A percentile compares a stretch with the other conserved stretches of the same genome.
Evolutionary conservation across 2,797 vertebrate species (phyloP).

Genomic region (Simalia tracyae): DNA sequence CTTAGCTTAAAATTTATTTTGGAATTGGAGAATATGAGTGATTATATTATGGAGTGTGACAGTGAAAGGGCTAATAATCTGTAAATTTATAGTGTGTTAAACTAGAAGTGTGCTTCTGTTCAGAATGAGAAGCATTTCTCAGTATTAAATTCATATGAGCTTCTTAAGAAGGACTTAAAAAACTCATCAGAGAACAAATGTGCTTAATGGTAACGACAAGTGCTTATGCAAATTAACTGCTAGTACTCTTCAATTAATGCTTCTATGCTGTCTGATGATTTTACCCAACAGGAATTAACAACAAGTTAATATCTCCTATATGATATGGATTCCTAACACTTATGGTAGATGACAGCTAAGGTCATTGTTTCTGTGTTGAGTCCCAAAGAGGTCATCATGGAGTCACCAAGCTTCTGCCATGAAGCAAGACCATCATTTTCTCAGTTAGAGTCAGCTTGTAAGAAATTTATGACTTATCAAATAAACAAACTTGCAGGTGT

Average conservation of each 20-base stretch:
- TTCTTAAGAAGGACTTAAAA: constrained; percentile 60
- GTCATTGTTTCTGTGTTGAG: constrained; percentile 47
- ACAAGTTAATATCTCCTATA: constrained; percentile 43
- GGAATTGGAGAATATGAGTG: background rate
- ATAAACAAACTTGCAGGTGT: background rate
- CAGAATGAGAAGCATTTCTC: constrained; percentile 5
- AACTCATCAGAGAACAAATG: constrained; percentile 63
- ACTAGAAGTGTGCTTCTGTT: constrained; percentile 17
- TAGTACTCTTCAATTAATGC: constrained; percentile 65
- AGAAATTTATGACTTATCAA: background rate
- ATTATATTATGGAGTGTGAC: background rate
- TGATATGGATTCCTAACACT: constrained; percentile 25
- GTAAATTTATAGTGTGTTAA: constrained; percentile 6
- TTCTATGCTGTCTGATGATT: constrained; percentile 64
- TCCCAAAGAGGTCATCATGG: constrained; percentile 47
- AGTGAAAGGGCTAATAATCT: background rate
- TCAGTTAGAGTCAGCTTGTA: background rate
- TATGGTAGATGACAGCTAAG: constrained; percentile 39
- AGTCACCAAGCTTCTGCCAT: constrained; percentile 35
- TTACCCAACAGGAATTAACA: constrained; percentile 51
- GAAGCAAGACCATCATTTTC: background rate
- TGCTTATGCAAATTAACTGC: constrained; percentile 66
- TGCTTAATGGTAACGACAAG: constrained; percentile 67
- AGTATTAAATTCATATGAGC: constrained; percentile 45
- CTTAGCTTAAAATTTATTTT: background rate